A percentile compares a stretch with the other conserved stretches of the same genome.
Evolutionary conservation across 2,888 invertebrate species (phyloP).

Genomic region (Chrysomela aeneicollis): DNA sequence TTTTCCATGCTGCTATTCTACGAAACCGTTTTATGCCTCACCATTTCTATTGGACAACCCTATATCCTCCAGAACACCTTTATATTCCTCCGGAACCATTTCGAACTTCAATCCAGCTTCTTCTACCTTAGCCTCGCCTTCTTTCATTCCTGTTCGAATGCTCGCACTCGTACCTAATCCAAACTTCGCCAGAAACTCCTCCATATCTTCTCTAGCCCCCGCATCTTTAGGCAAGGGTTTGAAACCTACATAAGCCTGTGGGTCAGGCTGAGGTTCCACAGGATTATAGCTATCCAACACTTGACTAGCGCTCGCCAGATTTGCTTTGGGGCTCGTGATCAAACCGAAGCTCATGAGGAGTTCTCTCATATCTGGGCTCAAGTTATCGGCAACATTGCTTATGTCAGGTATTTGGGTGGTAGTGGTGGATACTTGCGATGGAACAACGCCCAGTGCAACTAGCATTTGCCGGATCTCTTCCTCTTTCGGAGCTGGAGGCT

Average conservation of each 20-base stretch:
- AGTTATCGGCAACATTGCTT: conserved; percentile 55
- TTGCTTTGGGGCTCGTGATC: conserved; percentile 51
- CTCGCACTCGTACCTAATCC: conserved; percentile 53
- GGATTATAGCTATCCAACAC: conserved; percentile 42
- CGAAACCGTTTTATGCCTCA: conserved; percentile 33
- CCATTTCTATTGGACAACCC: conserved; percentile 49
- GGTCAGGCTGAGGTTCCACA: conserved; percentile 51
- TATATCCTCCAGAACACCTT: conserved; percentile 55
- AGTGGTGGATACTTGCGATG: conserved; percentile 36
- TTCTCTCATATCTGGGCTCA: conserved; percentile 60
- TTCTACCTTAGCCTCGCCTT: background rate
- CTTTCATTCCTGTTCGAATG: conserved; percentile 39
- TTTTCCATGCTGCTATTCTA: background rate
- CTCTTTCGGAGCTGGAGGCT: conserved; percentile 21
- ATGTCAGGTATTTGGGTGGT: conserved; percentile 53
- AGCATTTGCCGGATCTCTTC: conserved; percentile 52
- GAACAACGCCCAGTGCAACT: conserved; percentile 60
- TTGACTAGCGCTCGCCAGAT: conserved; percentile 14
- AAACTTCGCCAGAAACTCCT: conserved; percentile 54
- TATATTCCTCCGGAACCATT: conserved; percentile 56
- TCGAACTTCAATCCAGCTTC: conserved; percentile 49
- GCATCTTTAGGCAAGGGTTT: conserved; percentile 59
- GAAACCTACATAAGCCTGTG: conserved; percentile 57
- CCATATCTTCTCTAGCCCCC: conserved; percentile 56
- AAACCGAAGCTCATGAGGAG: conserved; percentile 62